phyloP scores from a whole-genome alignment of 1,140 invertebrate genomes.

The Ooceraea biroi region DNA sequence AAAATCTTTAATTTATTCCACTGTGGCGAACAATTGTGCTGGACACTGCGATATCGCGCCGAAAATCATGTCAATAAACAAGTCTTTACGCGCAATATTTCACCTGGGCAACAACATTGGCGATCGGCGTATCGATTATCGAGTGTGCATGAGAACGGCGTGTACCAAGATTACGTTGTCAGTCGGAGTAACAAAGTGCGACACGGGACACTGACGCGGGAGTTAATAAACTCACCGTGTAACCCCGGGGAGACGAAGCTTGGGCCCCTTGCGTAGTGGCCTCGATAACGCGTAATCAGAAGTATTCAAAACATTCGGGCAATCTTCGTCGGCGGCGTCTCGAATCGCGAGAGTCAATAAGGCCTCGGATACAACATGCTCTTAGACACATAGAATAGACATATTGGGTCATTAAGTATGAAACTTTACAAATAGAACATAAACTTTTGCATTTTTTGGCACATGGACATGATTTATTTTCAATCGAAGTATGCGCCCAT shows the following conservation, averaged over 20 bases:
- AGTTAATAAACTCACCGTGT: conserved; percentile 67
- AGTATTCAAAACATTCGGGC: conserved; percentile 66
- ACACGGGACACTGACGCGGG: conserved; percentile 50
- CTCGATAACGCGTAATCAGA: conserved; percentile 63
- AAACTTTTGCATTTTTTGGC: too few relatives aligned
- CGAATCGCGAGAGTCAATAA: conserved; percentile 13
- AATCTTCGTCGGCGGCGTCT: conserved; percentile 58
- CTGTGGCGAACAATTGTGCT: background rate
- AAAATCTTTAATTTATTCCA: conserved; percentile 6
- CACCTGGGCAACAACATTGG: conserved; percentile 55
- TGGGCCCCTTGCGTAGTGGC: conserved; percentile 54
- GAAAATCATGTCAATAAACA: conserved; percentile 31
- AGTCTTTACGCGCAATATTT: conserved; percentile 45
- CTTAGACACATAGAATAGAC: too few relatives aligned
- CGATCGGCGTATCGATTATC: conserved; percentile 65
- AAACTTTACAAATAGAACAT: too few relatives aligned
- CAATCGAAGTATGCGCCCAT: too few relatives aligned
- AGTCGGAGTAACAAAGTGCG: conserved; percentile 63
- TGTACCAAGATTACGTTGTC: conserved; percentile 69
- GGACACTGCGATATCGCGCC: background rate
- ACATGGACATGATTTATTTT: too few relatives aligned
- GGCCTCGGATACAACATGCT: conserved; percentile 50
- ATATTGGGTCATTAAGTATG: too few relatives aligned
- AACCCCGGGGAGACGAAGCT: conserved; percentile 53
- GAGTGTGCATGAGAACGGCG: conserved; percentile 50